Evolutionary conservation across 2,113 vertebrate species (phyloP).

Genomic region (Poeciliopsis occidentalis): DNA sequence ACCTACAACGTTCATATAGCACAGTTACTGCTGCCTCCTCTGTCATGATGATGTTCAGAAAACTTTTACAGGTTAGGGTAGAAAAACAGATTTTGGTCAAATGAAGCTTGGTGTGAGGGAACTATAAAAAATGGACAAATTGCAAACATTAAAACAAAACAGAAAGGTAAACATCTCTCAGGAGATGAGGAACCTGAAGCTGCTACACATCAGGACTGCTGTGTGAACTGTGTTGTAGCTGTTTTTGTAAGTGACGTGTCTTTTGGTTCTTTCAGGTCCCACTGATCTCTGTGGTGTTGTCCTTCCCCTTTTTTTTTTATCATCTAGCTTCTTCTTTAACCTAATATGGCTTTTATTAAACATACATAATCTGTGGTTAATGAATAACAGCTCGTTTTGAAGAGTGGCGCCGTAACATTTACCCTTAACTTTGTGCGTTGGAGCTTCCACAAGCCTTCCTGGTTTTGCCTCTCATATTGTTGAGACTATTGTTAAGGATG

Average conservation of each 20-base stretch:
- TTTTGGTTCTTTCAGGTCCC: slow-evolving; percentile 77
- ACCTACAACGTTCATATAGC: no score
- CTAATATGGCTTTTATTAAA: slow-evolving; percentile 43
- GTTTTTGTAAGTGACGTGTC: slow-evolving; percentile 56
- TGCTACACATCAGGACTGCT: no score
- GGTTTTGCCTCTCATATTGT: background rate
- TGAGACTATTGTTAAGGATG: background rate
- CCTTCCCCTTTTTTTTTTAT: slow-evolving; percentile 6
- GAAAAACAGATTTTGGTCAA: no score
- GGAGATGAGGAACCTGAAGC: no score
- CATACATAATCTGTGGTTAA: slow-evolving; percentile 18
- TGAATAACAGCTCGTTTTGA: slow-evolving; percentile 31
- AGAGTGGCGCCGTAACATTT: slow-evolving; percentile 6
- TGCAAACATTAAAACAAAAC: no score
- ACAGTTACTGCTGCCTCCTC: no score
- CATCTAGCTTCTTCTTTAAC: slow-evolving; percentile 37
- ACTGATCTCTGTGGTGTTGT: slow-evolving; percentile 59
- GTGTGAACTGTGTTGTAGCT: no score
- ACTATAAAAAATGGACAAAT: no score
- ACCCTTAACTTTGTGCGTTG: background rate
- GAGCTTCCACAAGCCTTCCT: background rate
- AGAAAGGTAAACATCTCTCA: no score
- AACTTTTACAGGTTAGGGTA: no score
- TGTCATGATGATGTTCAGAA: no score
- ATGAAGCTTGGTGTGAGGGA: no score